Evolutionary conservation across 2,113 vertebrate species (phyloP).

Genomic region (Cygnus buccinator): DNA sequence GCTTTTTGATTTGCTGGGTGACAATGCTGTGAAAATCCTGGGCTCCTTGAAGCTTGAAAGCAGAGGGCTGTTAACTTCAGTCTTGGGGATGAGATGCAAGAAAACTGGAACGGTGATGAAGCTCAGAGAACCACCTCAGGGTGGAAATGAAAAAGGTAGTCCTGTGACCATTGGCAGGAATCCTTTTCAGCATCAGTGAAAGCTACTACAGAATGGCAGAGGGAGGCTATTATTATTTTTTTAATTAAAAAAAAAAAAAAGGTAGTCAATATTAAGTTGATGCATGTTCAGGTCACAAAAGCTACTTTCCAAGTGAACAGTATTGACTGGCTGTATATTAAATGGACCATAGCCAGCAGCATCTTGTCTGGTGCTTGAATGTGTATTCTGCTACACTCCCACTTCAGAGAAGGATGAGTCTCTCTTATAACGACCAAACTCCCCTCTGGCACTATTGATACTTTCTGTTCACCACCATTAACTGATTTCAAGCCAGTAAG

Average conservation of each 20-base stretch:
- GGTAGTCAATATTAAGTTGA: neutral
- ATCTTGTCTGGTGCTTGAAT: neutral
- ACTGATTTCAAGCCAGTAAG: neutral
- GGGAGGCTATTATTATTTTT: too few relatives aligned
- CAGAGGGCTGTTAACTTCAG: neutral
- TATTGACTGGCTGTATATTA: neutral
- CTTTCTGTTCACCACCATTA: neutral
- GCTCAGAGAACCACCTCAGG: neutral
- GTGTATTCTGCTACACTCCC: neutral
- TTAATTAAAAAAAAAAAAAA: neutral
- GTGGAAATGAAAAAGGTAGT: neutral
- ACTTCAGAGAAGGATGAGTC: neutral
- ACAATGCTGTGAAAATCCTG: slow-evolving; percentile 18
- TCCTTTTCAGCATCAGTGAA: neutral
- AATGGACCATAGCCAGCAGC: neutral
- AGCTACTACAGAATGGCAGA: neutral
- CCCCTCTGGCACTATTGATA: neutral
- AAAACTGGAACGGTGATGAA: neutral
- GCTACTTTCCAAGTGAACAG: neutral
- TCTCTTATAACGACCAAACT: neutral
- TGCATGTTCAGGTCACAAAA: neutral
- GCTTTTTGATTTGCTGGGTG: neutral
- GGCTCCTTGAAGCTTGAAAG: neutral
- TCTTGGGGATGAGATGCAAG: neutral
- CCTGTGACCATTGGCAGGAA: neutral